Conservation (phyloP, 1,140 invertebrate genomes). For the Drosophila cardini region DNA sequence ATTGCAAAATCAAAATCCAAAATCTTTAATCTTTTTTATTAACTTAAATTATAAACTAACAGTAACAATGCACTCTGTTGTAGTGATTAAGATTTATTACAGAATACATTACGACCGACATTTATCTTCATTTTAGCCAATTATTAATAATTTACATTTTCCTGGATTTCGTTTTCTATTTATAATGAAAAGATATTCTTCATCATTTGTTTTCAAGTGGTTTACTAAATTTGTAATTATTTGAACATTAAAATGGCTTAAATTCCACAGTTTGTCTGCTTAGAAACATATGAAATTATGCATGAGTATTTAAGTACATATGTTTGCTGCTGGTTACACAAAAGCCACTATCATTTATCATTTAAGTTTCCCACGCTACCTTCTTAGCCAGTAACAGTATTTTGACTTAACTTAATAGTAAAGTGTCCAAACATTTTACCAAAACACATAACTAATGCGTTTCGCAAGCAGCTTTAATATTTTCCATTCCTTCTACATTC, state of each 20-base stretch:
- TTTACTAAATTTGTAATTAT: too few relatives aligned
- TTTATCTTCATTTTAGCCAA: too few relatives aligned
- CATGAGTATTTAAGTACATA: not conserved
- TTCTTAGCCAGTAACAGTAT: not conserved
- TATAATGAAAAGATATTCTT: too few relatives aligned
- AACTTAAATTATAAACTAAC: too few relatives aligned
- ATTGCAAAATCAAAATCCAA: constrained; percentile 51
- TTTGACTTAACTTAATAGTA: constrained; percentile 7
- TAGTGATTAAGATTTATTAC: too few relatives aligned
- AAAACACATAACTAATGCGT: constrained; percentile 1
- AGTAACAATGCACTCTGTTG: too few relatives aligned
- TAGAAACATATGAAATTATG: not conserved
- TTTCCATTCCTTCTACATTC: not conserved
- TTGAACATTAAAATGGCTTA: too few relatives aligned
- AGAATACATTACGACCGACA: too few relatives aligned
- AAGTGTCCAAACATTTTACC: constrained; percentile 19
- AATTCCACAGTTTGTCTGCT: too few relatives aligned
- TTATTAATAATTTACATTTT: too few relatives aligned
- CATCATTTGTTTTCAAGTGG: too few relatives aligned
- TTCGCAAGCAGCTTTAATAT: not conserved
- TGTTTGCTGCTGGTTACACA: not conserved
- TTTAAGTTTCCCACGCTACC: not conserved
- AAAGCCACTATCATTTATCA: constrained; percentile 27
- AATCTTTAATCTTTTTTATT: not conserved
- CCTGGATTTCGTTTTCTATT: too few relatives aligned